Evolutionary conservation across 2,113 vertebrate species (phyloP), one percentile per base, ranked within the genome.

Genomic region (Larimichthys polyactis): DNA sequence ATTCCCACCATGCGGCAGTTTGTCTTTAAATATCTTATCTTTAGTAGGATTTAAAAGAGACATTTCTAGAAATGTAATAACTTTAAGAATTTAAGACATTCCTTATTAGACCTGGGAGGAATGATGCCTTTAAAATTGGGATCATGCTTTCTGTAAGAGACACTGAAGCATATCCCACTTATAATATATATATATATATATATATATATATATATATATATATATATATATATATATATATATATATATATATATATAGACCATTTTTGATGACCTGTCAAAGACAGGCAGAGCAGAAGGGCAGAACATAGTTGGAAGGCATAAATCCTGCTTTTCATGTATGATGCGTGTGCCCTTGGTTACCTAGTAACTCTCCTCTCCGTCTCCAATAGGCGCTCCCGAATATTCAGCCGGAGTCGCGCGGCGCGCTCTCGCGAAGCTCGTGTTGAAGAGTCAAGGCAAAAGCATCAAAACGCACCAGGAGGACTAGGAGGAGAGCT

Each of bases 351-450:
- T 91, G 92, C 94, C 91, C 92, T 93, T 90, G 94, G 95, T 96
- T 95, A 93, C 95, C 94, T 95, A 94, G 95, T 94, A 95, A 95
- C 95, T 94, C 94, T 93, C 90, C 36, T 89, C 90, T 91, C 90
- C 86, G 62, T 83, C 90, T 92, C 90, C 91, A 90, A 87, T 92
- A 86, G 90, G 92, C 94, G 94, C 93, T 91, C 92, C 81, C 91
- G 90, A 90, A 84, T 49, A 78, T 54, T n/a, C 73, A 64, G 71
- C 70, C 89, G 89, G 77, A 94, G 71, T 29, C 92, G 93, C 93
- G 95, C 94, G n/a, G 94, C 95, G 94, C 95, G 94, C 87, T 71
- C 94, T 75, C 94, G 92, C 52, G 59, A 57, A 83, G 90, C 88
- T 91, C 86, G 88, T 79, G 89, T 88, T 87, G 90, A 63, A 86